phyloP scores from a whole-genome alignment of 2,888 invertebrate genomes.

The Microctonus brassicae region DNA sequence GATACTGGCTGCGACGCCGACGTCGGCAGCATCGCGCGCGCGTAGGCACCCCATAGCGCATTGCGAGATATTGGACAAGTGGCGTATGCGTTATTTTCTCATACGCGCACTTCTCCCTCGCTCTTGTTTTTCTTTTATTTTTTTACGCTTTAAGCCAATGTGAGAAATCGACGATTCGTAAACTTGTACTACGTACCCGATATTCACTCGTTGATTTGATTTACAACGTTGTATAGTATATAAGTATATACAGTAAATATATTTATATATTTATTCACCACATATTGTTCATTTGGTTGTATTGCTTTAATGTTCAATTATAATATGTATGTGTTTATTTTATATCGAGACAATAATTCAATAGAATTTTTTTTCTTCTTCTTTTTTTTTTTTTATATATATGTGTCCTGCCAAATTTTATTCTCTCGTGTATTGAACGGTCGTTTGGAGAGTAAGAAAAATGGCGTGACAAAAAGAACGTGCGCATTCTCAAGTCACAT shows the following conservation, averaged over 20 bases:
- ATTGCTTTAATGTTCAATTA: slow-evolving; percentile 29
- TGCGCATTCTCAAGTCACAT: slow-evolving; percentile 44
- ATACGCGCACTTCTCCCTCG: slow-evolving; percentile 21
- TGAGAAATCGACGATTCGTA: slow-evolving; percentile 49
- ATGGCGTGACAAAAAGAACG: slow-evolving; percentile 16
- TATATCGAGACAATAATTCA: neutral
- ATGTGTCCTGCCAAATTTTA: neutral
- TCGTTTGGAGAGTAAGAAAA: neutral
- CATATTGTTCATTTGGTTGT: slow-evolving; percentile 35
- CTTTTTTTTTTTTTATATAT: neutral
- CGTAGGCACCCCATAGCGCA: slow-evolving; percentile 48
- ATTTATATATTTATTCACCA: no score
- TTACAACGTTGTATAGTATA: slow-evolving; percentile 35
- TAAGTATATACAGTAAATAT: slow-evolving; percentile 40
- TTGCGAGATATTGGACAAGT: slow-evolving; percentile 40
- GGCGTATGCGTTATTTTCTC: slow-evolving; percentile 40
- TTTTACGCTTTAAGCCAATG: slow-evolving; percentile 32
- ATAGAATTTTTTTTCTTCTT: neutral
- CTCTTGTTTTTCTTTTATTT: slow-evolving; percentile 25
- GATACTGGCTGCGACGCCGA: slow-evolving; percentile 38
- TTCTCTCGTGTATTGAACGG: slow-evolving; percentile 9
- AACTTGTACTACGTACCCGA: slow-evolving; percentile 47
- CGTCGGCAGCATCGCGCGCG: slow-evolving; percentile 44
- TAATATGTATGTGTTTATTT: neutral
- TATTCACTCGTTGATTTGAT: slow-evolving; percentile 45